phyloP scores from a whole-genome alignment of 2,113 vertebrate species.

The Psammodynastes pulverulentus region DNA sequence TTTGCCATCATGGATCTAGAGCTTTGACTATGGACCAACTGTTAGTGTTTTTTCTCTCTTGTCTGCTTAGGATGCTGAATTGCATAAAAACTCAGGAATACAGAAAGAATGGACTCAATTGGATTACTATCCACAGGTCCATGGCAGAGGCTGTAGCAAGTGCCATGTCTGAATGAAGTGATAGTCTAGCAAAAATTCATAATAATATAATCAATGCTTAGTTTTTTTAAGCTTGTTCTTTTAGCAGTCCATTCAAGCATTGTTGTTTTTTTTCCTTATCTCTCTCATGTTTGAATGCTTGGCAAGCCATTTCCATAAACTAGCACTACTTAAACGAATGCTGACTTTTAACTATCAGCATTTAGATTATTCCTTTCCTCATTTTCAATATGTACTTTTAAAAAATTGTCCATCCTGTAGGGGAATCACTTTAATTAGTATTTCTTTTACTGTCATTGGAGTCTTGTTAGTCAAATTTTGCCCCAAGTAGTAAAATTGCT shows the following conservation, averaged over 20 bases:
- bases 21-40: not conserved
- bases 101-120: not conserved
- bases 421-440: conserved; percentile 23
- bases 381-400: not conserved
- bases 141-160: not conserved
- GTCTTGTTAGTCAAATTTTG: not conserved
- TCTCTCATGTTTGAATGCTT: conserved; percentile 8
- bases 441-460: not conserved
- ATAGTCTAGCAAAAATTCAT: not conserved
- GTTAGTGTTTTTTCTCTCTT: not conserved
- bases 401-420: not conserved
- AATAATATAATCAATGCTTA: not conserved
- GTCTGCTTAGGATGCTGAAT: not conserved
- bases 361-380: conserved; percentile 15
- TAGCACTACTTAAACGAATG: not conserved
- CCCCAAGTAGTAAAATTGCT: conserved; percentile 10
- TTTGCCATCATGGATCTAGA: no score
- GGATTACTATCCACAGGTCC: not conserved
- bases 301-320: not conserved
- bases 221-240: not conserved
- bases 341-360: not conserved
- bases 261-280: not conserved
- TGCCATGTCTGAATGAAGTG: not conserved
- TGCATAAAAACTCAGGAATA: not conserved
- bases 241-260: not conserved